Percentiles rank a stretch among this genome's conserved stretches.
phyloP scores from a whole-genome alignment of 2,888 invertebrate species.

The Clanis bilineata region DNA sequence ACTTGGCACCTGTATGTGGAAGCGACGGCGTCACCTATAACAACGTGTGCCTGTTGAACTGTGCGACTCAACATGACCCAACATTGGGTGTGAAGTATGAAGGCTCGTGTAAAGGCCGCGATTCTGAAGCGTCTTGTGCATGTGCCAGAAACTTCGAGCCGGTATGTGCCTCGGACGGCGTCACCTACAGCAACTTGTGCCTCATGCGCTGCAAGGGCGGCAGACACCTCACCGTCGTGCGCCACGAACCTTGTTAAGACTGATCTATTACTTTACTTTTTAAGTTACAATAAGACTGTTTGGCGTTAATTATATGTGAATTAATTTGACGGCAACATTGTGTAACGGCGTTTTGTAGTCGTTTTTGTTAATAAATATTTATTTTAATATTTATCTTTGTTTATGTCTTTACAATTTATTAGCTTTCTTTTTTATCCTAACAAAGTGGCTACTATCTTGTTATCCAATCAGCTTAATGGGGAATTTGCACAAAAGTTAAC shows the following conservation, averaged over 20 bases:
- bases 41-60: too few relatives aligned
- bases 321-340: background rate
- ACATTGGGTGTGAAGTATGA: too few relatives aligned
- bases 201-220: slow-evolving; percentile 62
- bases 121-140: slow-evolving; percentile 22
- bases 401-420: background rate
- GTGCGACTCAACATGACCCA: too few relatives aligned
- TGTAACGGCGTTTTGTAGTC: background rate
- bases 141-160: slow-evolving; percentile 46
- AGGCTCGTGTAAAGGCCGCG: too few relatives aligned
- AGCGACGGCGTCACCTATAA: slow-evolving; percentile 79
- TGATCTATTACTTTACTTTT: background rate
- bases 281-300: slow-evolving; percentile 7
- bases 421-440: too few relatives aligned
- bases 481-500: too few relatives aligned
- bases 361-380: slow-evolving; percentile 11
- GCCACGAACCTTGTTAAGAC: slow-evolving; percentile 28
- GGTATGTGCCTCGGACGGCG: slow-evolving; percentile 41
- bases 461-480: too few relatives aligned
- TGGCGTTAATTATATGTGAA: slow-evolving; percentile 8
- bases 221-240: slow-evolving; percentile 21
- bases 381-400: background rate
- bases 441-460: too few relatives aligned
- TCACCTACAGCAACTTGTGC: slow-evolving; percentile 85
- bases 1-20: slow-evolving; percentile 48